Conservation (phyloP, 2,797 vertebrate genomes). For the Halcyon smyrnensis region DNA sequence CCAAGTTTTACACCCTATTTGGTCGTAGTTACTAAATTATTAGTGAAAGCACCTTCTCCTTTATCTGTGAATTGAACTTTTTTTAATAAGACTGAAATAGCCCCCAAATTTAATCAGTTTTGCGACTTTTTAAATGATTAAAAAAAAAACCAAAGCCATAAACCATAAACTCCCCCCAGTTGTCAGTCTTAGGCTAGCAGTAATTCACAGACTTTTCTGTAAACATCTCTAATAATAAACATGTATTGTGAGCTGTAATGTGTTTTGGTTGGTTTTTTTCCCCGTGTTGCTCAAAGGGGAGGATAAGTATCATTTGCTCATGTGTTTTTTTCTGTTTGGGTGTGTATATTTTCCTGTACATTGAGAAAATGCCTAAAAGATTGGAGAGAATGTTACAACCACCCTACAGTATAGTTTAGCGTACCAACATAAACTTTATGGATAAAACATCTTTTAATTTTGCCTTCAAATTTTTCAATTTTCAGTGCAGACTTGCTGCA, state of each 20-base stretch:
- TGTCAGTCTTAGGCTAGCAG: conserved; percentile 68
- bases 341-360: background rate
- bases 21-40: conserved; percentile 91
- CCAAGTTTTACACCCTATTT: conserved; percentile 95
- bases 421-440: background rate
- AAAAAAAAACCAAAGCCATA: conserved; percentile 62
- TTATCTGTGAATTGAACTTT: conserved; percentile 62
- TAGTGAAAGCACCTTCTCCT: conserved; percentile 29
- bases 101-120: conserved; percentile 66
- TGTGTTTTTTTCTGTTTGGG: background rate
- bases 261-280: background rate
- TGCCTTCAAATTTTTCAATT: background rate
- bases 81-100: conserved; percentile 66
- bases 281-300: background rate
- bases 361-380: background rate
- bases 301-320: background rate
- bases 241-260: conserved; percentile 68
- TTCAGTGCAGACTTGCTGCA: background rate
- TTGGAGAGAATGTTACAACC: background rate
- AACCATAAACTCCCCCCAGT: background rate
- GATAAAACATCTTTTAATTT: background rate
- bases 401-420: background rate
- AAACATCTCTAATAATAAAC: conserved; percentile 80
- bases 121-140: conserved; percentile 77
- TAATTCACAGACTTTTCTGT: conserved; percentile 78